phyloP scores from a whole-genome alignment of 1,140 invertebrate genomes.

The Lepidotrigona ventralis region DNA sequence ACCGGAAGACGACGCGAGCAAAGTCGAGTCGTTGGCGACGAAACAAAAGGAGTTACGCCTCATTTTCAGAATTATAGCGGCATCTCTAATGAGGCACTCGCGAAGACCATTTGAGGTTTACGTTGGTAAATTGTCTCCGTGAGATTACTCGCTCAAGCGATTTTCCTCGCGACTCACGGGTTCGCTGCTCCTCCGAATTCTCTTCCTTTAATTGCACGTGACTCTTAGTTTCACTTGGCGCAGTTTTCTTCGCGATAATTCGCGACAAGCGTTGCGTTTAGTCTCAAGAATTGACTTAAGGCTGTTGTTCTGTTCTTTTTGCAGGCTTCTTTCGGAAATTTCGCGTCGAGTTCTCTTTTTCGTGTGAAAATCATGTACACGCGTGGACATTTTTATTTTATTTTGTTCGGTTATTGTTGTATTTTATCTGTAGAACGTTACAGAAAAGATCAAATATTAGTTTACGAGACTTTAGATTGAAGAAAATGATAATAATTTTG shows the following conservation, averaged over 20 bases:
- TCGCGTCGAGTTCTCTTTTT: no score
- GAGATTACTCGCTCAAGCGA: constrained; percentile 42
- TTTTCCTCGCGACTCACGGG: background rate
- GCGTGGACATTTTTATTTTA: no score
- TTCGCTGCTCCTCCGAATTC: background rate
- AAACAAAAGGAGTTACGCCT: constrained; percentile 32
- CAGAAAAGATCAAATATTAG: no score
- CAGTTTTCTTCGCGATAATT: background rate
- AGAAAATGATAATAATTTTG: no score
- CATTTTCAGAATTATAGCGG: constrained; percentile 36
- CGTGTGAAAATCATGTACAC: no score
- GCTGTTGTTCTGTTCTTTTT: background rate
- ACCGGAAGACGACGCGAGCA: constrained; percentile 32
- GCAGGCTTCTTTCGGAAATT: no score
- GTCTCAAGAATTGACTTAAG: background rate
- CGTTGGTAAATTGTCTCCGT: constrained; percentile 34
- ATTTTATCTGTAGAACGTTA: no score
- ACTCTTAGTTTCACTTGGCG: background rate
- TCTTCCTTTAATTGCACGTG: background rate
- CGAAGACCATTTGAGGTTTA: constrained; percentile 32
- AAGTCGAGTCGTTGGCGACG: constrained; percentile 1
- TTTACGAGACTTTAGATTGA: no score
- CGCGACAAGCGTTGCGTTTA: no score
- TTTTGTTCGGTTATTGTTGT: no score
- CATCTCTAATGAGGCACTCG: constrained; percentile 36